Evolutionary conservation across 2,888 invertebrate genomes (phyloP), one percentile per base, ranked within the genome.

Genomic region (Drosophila lacicola): DNA sequence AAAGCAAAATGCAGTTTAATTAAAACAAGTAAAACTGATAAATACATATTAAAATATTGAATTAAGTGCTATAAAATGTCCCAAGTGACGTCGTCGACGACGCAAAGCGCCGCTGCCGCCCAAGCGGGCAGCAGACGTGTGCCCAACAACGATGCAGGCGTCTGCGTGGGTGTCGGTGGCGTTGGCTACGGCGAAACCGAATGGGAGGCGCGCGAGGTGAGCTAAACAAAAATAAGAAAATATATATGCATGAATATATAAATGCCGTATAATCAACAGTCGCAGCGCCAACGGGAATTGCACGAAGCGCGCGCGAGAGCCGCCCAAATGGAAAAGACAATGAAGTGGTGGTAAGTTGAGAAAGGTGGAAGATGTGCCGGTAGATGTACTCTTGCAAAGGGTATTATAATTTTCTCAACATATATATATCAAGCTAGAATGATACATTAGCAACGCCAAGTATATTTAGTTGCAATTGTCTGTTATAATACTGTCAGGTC

Each of bases 251-350:
- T 3, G 29, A 37, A 44, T 34, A 36, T 36, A 33, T 17, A 70
- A 53, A 45, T 58, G 14, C 14, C 2, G 13, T 29, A 14, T n/a
- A 19, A n/a, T 25, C 34, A n/a, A 69, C 63, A 92, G 92, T 92
- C 93, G 4, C 93, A 92, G 50, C 86, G 93, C 1, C 92, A 93
- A 58, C 82, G 97, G 50, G 99, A 99, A 91, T 93, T 99, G 75
- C 98, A 99, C 90, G 99, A 99, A 90, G 98, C 98, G 0, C 94
- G 98, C 78, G 98, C 98, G 4, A 93, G 99, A 72, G 98, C 98
- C 14, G 96, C 98, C 0, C 99, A 99, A 93, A 99, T 99, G 99
- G 99, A 99, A 92, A 99, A 99, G 93, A 99, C 99, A 0, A 99
- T 99, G 98, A 94, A 98, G 66, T 99, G 99, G 99, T 99, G 96